Percentiles rank a stretch among this genome's conserved stretches.
phyloP scores from a whole-genome alignment of 2,113 vertebrate genomes.

The Holacanthus passer region DNA sequence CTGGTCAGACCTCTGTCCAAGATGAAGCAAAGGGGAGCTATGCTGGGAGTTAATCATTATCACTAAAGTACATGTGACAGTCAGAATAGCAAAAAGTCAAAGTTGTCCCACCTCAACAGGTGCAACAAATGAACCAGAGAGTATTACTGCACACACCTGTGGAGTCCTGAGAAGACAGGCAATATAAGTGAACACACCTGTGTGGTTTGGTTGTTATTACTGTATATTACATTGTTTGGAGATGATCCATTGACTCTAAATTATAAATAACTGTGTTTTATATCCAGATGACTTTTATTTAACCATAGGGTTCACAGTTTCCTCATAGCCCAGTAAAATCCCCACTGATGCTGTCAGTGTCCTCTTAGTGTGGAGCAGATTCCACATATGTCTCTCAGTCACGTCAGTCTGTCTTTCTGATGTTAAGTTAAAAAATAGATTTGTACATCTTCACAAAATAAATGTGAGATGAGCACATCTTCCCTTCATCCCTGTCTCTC shows the following conservation, averaged over 20 bases:
- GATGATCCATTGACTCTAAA: background rate
- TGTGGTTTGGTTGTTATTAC: background rate
- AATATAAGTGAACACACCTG: background rate
- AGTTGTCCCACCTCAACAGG: slow-evolving; percentile 19
- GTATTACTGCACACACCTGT: background rate
- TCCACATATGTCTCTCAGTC: background rate
- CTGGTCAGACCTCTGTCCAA: background rate
- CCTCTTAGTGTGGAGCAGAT: background rate
- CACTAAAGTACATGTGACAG: background rate
- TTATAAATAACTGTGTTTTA: background rate
- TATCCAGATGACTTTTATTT: background rate
- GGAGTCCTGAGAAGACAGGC: background rate
- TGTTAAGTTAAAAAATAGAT: background rate
- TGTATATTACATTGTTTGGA: background rate
- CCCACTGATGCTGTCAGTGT: background rate
- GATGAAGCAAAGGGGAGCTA: background rate
- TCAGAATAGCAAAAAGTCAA: background rate
- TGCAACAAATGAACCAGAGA: slow-evolving; percentile 3
- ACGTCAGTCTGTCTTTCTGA: background rate
- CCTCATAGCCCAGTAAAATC: background rate
- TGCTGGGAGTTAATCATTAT: background rate
- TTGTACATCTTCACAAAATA: background rate
- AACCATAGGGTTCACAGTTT: too few species aligned
- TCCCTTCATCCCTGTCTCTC: background rate
- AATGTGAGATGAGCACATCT: background rate